Conservation (phyloP, 1,140 invertebrate genomes). For the Coelopa frigida region DNA sequence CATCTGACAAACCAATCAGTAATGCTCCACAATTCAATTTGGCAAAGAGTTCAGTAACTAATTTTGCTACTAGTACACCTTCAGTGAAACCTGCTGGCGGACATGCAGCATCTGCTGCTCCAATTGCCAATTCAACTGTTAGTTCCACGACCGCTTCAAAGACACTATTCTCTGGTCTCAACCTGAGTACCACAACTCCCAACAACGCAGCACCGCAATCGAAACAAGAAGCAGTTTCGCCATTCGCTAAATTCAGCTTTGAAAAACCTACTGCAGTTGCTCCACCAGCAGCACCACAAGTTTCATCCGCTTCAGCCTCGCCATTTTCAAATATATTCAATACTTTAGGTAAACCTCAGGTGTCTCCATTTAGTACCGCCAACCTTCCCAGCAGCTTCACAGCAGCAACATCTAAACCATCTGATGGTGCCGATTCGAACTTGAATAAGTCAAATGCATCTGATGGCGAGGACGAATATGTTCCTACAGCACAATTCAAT, state of each 20-base stretch:
- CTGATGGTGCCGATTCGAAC: background rate
- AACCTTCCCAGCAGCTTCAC: background rate
- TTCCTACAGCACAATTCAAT: conserved; percentile 64
- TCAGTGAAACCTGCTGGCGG: conserved; percentile 1
- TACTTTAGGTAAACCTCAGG: conserved; percentile 16
- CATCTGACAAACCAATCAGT: background rate
- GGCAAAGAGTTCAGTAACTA: conserved; percentile 4
- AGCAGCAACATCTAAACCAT: background rate
- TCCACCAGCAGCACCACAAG: conserved; percentile 22
- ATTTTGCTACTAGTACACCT: conserved; percentile 16
- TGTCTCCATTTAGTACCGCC: conserved; percentile 7
- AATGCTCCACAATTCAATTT: conserved; percentile 7
- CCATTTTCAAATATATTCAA: conserved; percentile 14
- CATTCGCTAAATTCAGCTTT: conserved; percentile 64
- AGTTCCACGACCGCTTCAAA: conserved; percentile 15
- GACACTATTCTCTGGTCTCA: conserved; percentile 22
- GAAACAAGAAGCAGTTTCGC: conserved; percentile 48
- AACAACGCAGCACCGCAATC: background rate
- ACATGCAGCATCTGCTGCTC: background rate
- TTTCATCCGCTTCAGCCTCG: background rate
- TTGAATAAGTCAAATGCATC: conserved; percentile 15
- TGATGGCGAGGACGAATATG: conserved; percentile 58
- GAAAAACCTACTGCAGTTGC: conserved; percentile 21
- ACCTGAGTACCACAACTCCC: conserved; percentile 1
- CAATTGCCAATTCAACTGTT: background rate